Evolutionary conservation across 1,140 invertebrate genomes (phyloP).

Genomic region (Patella vulgata): DNA sequence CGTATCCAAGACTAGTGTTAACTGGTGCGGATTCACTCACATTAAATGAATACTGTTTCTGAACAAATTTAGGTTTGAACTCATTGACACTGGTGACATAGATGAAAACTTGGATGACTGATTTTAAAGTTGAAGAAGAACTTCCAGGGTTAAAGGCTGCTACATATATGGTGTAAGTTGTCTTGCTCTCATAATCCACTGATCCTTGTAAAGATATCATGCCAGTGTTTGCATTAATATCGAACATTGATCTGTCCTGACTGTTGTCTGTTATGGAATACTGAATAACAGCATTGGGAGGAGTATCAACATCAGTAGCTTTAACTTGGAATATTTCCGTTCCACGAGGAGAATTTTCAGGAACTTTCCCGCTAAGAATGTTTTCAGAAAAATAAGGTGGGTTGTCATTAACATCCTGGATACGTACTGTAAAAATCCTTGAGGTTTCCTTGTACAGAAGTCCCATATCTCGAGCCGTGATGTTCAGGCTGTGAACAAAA

Average conservation of each 20-base stretch:
- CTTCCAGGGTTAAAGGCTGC: conserved; percentile 86
- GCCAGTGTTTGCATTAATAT: conserved; percentile 80
- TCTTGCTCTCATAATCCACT: conserved; percentile 91
- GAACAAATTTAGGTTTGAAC: conserved; percentile 89
- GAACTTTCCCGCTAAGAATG: conserved; percentile 58
- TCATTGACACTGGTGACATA: conserved; percentile 92
- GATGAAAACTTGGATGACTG: conserved; percentile 77
- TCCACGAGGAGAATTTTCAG: conserved; percentile 76
- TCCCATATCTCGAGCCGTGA: conserved; percentile 81
- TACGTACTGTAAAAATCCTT: conserved; percentile 75
- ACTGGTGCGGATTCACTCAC: conserved; percentile 92
- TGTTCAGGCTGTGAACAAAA: conserved; percentile 85
- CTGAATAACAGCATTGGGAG: conserved; percentile 44
- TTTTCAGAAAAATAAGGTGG: conserved; percentile 60
- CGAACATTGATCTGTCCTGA: conserved; percentile 80
- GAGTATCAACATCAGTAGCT: conserved; percentile 55
- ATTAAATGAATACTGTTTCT: conserved; percentile 91
- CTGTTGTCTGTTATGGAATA: conserved; percentile 65
- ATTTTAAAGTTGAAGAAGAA: conserved; percentile 70
- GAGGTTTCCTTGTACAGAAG: conserved; percentile 72
- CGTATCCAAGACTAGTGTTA: conserved; percentile 84
- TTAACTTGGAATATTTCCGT: conserved; percentile 74
- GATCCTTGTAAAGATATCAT: conserved; percentile 73
- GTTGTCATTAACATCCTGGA: conserved; percentile 77
- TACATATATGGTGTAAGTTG: conserved; percentile 81